Base-by-base conservation (phyloP, 2,888 invertebrate genomes). In the Cephus runcator region DNA sequence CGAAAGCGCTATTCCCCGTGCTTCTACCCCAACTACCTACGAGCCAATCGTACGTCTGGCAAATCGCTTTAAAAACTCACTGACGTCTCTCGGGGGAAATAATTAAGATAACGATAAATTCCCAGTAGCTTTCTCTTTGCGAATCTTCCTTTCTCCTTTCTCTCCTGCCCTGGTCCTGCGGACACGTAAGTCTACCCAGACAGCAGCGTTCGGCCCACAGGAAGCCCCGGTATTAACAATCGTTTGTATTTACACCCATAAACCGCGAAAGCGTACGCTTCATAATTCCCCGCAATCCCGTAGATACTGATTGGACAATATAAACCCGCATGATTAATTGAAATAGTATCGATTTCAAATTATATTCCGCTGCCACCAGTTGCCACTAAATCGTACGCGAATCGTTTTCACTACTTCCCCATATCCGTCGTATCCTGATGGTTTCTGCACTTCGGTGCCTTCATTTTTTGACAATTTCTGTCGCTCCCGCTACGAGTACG, bases 1-100 rank as follows among this genome's bases (percentile, higher is more conserved):
- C 79, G 75, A 82, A 79, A 80, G 73, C 73, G 75, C 76, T 76
- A 34, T 73, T 76, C 73, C 34, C 73, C n/a, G 15, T 35, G 9
- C 23, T 23, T 56, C 23, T 9, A 9, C 23, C 56, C 56, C 9
- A 0, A 56, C 56, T 56, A 0, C 56, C 15, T 23, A 23, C 56
- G 23, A 56, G 23, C 56, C 56, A 56, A 56, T 56, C 56, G 56
- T 23, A 23, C 56, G 2, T 56, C 56, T 56, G 56, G 56, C 56
- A 56, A 56, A 56, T 56, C 56, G 56, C 56, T 56, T 56, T 56
- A 56, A 56, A 56, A 56, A 56, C 56, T 56, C 56, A 56, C 23
- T 56, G 56, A 56, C 56, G 23, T 56, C 56, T 56, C 56, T 56
- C 56, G 23, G 9, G 56, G 23, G 56, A 56, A 56, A 56, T 56